These are phyloP conservation scores for Stictocephala bisonia DNA, from an alignment of 2,888 invertebrate species.

Conservation along the genomic window DNA sequence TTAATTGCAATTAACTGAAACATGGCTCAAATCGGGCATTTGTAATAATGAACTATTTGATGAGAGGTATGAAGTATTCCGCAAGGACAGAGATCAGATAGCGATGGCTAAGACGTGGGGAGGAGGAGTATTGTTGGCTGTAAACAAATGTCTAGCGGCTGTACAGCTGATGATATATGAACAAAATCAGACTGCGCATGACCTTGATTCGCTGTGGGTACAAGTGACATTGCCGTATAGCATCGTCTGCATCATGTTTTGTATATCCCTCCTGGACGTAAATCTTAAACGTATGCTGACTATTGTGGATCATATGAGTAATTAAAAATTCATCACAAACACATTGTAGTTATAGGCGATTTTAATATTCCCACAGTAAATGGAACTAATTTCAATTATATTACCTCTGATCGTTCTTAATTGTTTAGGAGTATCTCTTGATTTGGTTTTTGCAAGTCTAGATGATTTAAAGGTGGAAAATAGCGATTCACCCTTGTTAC, in stretches of 20 bases:
- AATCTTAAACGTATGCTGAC: not conserved
- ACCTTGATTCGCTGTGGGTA: not conserved
- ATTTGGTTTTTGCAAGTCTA: not conserved
- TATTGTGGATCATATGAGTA: not conserved
- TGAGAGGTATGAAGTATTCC: not conserved
- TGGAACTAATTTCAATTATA: not conserved
- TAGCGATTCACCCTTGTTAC: not conserved
- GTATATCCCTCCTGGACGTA: not conserved
- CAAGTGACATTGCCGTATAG: not conserved
- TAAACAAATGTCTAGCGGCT: not conserved
- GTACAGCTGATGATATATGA: not conserved
- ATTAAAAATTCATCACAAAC: not conserved
- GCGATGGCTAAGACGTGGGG: not conserved
- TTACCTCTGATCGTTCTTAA: not conserved
- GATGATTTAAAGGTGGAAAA: not conserved
- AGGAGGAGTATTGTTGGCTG: conserved; percentile 4
- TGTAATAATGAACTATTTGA: not conserved
- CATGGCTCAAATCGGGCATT: not conserved
- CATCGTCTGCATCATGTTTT: not conserved
- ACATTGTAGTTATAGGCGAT: not conserved
- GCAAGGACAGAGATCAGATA: not conserved
- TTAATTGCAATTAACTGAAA: conserved; percentile 1
- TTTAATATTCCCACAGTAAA: conserved; percentile 9
- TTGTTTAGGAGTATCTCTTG: not conserved
- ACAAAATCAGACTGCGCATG: not conserved